phyloP scores from a whole-genome alignment of 1,140 invertebrate species.

The Solen grandis region DNA sequence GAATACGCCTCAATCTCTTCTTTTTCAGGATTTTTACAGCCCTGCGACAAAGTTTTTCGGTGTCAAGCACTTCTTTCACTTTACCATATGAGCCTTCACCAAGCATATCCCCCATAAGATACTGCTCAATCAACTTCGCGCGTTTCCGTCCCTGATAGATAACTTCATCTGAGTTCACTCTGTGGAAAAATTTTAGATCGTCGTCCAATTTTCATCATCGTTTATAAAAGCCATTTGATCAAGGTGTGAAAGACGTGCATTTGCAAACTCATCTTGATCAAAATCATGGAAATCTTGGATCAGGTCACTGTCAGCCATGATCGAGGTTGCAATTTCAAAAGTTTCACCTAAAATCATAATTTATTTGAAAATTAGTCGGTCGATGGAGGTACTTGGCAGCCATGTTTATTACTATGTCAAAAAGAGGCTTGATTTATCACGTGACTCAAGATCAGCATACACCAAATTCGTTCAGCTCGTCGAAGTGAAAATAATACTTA shows the following conservation, averaged over 20 bases:
- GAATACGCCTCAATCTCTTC: constrained; percentile 95
- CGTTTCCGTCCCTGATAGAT: constrained; percentile 93
- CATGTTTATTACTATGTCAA: constrained; percentile 36
- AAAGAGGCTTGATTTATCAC: constrained; percentile 34
- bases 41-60: constrained; percentile 90
- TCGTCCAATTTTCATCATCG: constrained; percentile 69
- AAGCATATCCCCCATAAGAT: constrained; percentile 97
- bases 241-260: constrained; percentile 46
- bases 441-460: too few relatives aligned
- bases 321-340: constrained; percentile 19
- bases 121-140: constrained; percentile 95
- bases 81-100: constrained; percentile 97
- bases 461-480: too few relatives aligned
- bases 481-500: too few relatives aligned
- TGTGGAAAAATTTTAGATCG: constrained; percentile 88
- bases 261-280: constrained; percentile 61
- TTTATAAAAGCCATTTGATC: constrained; percentile 64
- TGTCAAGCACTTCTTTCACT: constrained; percentile 98
- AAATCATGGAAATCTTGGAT: constrained; percentile 50
- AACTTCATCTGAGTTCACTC: constrained; percentile 96
- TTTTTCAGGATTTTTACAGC: constrained; percentile 93
- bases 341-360: constrained; percentile 39
- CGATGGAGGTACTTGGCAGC: constrained; percentile 12
- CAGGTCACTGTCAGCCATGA: constrained; percentile 63
- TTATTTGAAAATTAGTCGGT: constrained; percentile 19